These are phyloP conservation scores for Emydura subglobosa DNA, from an alignment of 2,113 vertebrate genomes.

Conservation along the genomic window DNA sequence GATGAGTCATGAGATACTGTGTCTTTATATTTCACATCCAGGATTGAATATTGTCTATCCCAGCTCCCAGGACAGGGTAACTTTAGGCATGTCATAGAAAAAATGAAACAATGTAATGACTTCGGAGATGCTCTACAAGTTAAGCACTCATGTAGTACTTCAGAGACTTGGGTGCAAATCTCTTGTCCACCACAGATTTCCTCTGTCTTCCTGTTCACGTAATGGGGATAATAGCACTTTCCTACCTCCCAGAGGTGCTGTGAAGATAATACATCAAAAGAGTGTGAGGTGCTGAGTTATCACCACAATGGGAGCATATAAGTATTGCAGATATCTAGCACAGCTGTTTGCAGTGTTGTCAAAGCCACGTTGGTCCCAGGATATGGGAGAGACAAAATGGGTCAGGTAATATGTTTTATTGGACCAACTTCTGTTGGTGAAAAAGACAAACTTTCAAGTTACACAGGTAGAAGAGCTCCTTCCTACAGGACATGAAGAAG, in stretches of 20 bases:
- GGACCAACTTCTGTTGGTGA: background rate
- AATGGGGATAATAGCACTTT: background rate
- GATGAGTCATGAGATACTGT: background rate
- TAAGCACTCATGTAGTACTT: background rate
- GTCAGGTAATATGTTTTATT: background rate
- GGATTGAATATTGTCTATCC: background rate
- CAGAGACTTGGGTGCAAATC: background rate
- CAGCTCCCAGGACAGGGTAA: background rate
- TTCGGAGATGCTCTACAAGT: background rate
- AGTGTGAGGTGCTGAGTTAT: background rate
- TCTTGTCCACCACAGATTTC: background rate
- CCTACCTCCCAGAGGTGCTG: background rate
- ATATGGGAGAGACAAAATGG: background rate
- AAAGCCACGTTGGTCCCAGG: background rate
- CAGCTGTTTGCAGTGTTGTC: background rate
- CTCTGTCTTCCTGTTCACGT: background rate
- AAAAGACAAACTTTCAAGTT: background rate
- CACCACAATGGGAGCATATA: background rate
- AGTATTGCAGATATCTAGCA: background rate
- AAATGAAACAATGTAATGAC: background rate
- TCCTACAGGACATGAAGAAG: background rate
- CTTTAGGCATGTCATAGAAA: background rate
- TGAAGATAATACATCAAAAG: background rate
- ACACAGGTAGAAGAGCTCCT: background rate
- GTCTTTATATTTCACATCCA: background rate